These are phyloP conservation scores for Simalia tracyae DNA, from an alignment of 2,797 vertebrate genomes.

Conservation along the genomic window DNA sequence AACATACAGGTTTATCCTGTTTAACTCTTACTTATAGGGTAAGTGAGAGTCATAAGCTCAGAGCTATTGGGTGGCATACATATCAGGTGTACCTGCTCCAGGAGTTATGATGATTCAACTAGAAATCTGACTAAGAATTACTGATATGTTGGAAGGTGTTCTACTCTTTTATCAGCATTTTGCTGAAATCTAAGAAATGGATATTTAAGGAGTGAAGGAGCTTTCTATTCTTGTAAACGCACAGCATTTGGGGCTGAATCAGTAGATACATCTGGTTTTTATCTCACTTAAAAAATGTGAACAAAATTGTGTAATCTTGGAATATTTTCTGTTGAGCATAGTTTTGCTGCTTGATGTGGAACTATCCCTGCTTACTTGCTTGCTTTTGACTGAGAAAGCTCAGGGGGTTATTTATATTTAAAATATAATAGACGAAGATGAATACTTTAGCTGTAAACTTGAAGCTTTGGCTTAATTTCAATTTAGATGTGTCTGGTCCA, in stretches of 20 bases:
- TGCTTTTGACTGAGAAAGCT: neutral
- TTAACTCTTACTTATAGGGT: neutral
- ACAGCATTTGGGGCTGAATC: constrained; percentile 21
- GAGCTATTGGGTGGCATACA: neutral
- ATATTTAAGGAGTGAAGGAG: constrained; percentile 15
- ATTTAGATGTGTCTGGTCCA: neutral
- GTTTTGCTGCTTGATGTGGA: constrained; percentile 30
- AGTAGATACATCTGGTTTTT: constrained; percentile 1
- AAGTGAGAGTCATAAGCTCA: neutral
- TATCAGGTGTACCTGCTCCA: neutral
- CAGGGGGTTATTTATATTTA: neutral
- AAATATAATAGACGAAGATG: neutral
- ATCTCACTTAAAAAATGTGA: constrained; percentile 16
- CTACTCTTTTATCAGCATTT: constrained; percentile 11
- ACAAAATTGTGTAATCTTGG: constrained; percentile 29
- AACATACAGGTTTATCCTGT: neutral
- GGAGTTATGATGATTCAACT: neutral
- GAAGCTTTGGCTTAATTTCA: neutral
- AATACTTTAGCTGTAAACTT: neutral
- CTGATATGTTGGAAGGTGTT: constrained; percentile 8
- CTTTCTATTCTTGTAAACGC: neutral
- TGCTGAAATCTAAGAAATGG: constrained; percentile 14
- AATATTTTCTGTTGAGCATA: constrained; percentile 28
- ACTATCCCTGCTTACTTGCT: constrained; percentile 5
- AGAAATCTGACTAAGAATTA: neutral